Conservation (phyloP, 2,797 vertebrate genomes). For the Scyliorhinus canicula region DNA sequence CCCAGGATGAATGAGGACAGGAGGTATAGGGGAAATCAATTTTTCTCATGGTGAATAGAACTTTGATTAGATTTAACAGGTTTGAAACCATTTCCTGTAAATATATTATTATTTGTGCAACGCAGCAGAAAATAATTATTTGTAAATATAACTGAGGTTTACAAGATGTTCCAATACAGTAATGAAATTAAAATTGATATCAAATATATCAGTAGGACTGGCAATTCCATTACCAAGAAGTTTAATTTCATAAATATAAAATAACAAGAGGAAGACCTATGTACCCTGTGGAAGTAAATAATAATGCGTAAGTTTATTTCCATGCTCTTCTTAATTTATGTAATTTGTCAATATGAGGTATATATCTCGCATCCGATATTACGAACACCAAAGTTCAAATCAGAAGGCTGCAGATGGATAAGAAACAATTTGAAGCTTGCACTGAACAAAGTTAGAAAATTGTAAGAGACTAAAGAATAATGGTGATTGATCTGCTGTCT, state of each 20-base stretch:
- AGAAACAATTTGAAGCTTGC: not conserved
- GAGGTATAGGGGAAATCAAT: not conserved
- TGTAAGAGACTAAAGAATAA: not conserved
- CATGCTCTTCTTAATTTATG: too few species aligned
- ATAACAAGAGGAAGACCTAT: not conserved
- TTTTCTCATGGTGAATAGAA: not conserved
- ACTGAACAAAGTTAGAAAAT: not conserved
- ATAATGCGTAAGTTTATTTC: not conserved
- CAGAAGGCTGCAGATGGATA: not conserved
- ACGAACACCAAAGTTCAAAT: not conserved
- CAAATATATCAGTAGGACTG: not conserved
- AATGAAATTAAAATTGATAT: not conserved
- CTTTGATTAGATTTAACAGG: not conserved
- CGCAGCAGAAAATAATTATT: not conserved
- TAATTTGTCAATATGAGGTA: too few species aligned
- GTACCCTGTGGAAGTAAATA: not conserved
- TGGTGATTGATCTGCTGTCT: not conserved
- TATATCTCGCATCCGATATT: too few species aligned
- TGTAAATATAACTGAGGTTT: not conserved
- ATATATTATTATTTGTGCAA: not conserved
- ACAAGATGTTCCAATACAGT: not conserved
- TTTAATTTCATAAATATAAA: not conserved
- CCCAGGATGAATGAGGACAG: not conserved
- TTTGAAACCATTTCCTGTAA: not conserved
- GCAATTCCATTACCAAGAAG: not conserved